Evolutionary conservation across 2,113 vertebrate genomes (phyloP), one percentile per base, ranked within the genome.

Genomic region (Mola mola): DNA sequence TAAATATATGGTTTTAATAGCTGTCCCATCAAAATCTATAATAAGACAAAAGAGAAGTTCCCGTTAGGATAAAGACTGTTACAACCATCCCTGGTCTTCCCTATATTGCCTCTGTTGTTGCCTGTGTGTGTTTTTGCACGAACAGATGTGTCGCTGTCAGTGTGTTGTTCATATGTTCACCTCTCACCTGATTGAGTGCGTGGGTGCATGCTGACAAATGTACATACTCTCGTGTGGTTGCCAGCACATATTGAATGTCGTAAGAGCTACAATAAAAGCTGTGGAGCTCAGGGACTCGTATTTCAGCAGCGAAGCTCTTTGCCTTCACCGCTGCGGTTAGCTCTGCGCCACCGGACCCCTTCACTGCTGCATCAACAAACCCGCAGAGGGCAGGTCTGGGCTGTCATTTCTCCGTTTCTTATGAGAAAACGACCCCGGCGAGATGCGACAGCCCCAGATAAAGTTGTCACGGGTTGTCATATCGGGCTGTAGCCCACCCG

Each of bases 181-280:
- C 11, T 28, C 52, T 8, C 2, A 3, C 48, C 20, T 38, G 38
- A 61, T 29, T 21, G 29, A 28, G 13, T 42, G 43, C 6, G 53
- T 43, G 62, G 8, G 33, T 25, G 60, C 66, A 36, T 73, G 46
- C 8, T 50, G 24, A 50, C 61, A 67, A 64, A 61, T 55, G 46
- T 34, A 20, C 2, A 6, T 46, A 38, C 11, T 33, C 36, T 19
- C 33, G 51, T 62, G 72, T 56, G 60, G 49, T 37, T 66, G 52
- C 56, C 29, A 40, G 50, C 4, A 11, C 34, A 38, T 79, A 59
- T 13, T 19, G 42, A 31, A 29, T 70, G 46, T 78, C 64, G 72
- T 65, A 73, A 78, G 82, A 66, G 59, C 49, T 50, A 38, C 55
- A 57, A 67, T 79, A 41, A 76, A 74, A 71, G 66, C 65, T 60